Evolutionary conservation across 2,797 vertebrate species (phyloP).

Genomic region (Amphiprion clarkii): DNA sequence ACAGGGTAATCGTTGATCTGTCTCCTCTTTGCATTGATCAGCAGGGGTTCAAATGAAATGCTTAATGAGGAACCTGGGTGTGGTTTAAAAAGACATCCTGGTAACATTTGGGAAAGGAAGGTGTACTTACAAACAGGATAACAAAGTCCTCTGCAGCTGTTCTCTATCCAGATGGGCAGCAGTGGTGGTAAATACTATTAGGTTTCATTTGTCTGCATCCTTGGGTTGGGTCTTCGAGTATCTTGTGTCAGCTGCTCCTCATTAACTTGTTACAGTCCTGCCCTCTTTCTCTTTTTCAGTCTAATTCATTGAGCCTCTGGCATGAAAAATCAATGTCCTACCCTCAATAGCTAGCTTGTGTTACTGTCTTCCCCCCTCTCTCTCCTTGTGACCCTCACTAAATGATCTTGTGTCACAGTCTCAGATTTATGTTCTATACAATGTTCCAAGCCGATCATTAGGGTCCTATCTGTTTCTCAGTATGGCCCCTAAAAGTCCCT

Average conservation of each 20-base stretch:
- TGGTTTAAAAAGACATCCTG: conserved; percentile 68
- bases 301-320: conserved; percentile 17
- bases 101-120: conserved; percentile 48
- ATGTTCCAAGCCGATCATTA: conserved; percentile 45
- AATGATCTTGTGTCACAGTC: conserved; percentile 57
- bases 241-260: conserved; percentile 62
- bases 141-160: conserved; percentile 69
- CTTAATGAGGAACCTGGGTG: conserved; percentile 50
- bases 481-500: conserved; percentile 23
- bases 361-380: conserved; percentile 38
- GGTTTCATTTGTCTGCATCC: conserved; percentile 70
- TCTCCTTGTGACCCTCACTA: conserved; percentile 32
- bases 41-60: conserved; percentile 66
- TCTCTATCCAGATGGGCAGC: conserved; percentile 61
- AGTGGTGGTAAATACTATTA: conserved; percentile 53
- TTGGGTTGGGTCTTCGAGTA: conserved; percentile 47
- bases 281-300: conserved; percentile 12
- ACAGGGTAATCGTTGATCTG: conserved; percentile 72
- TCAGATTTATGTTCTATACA: conserved; percentile 55
- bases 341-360: conserved; percentile 50
- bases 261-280: conserved; percentile 37
- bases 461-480: conserved; percentile 45
- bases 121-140: conserved; percentile 49
- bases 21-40: conserved; percentile 61
- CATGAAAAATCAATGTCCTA: conserved; percentile 50